A percentile compares a stretch with the other conserved stretches of the same genome.
Conservation (phyloP, 2,113 vertebrate genomes). For the Salvelinus sp. region DNA sequence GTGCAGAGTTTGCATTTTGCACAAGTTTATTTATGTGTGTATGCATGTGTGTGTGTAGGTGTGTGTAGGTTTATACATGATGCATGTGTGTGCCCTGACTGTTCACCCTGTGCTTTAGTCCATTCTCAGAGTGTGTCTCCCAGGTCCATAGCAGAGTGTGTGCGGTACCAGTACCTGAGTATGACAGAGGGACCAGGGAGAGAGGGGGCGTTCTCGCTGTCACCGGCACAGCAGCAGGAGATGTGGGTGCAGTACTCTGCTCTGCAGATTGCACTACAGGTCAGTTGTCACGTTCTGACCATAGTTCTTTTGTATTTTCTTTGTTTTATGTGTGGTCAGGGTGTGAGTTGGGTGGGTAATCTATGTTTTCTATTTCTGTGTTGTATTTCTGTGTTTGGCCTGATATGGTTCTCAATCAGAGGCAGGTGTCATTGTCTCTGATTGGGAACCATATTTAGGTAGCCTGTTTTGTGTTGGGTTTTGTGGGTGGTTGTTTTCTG, state of each 20-base stretch:
- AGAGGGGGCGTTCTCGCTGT: conserved; percentile 35
- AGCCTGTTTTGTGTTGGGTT: too few species aligned
- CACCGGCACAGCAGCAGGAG: conserved; percentile 64
- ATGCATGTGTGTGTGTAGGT: not conserved
- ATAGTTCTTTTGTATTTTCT: too few species aligned
- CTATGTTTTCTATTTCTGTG: too few species aligned
- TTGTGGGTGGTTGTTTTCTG: too few species aligned
- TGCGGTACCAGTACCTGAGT: conserved; percentile 67
- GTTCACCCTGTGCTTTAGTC: conserved; percentile 54
- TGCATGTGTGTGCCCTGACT: not conserved
- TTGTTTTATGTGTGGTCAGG: too few species aligned
- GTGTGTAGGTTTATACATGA: not conserved
- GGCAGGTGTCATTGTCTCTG: too few species aligned
- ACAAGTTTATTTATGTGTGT: not conserved
- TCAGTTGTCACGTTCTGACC: conserved; percentile 21
- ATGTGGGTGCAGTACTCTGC: conserved; percentile 76
- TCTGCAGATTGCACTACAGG: conserved; percentile 71
- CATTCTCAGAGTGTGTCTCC: conserved; percentile 53
- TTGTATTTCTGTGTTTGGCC: too few species aligned
- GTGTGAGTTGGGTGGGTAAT: too few species aligned
- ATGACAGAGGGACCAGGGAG: conserved; percentile 41
- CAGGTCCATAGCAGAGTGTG: conserved; percentile 57
- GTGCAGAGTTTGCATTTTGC: too few species aligned
- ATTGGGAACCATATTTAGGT: too few species aligned
- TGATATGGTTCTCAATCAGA: too few species aligned